A percentile compares a stretch with the other conserved stretches of the same genome.
phyloP scores from a whole-genome alignment of 2,113 vertebrate genomes.

The Stomatorhinus ivindoensis region DNA sequence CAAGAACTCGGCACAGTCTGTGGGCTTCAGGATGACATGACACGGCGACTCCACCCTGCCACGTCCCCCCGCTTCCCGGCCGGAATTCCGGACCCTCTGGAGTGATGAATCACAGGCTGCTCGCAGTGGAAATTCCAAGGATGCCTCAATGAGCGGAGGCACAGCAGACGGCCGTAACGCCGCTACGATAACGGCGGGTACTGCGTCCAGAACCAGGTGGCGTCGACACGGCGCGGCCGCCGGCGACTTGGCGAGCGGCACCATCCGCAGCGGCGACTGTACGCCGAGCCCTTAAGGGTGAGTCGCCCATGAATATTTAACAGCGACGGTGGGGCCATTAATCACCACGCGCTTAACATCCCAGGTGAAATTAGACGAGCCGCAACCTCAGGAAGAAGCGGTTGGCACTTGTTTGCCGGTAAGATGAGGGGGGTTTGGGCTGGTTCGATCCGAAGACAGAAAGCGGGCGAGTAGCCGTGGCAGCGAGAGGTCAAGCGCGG shows the following conservation, averaged over 20 bases:
- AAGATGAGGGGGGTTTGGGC: neutral
- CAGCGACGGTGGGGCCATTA: neutral
- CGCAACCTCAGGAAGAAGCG: neutral
- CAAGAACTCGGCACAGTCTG: neutral
- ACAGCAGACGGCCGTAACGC: neutral
- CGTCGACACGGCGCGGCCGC: neutral
- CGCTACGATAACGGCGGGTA: neutral
- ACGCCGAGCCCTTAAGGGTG: neutral
- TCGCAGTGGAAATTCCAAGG: neutral
- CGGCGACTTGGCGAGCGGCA: neutral
- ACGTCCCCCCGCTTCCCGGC: neutral
- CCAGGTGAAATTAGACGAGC: neutral
- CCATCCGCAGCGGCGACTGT: neutral
- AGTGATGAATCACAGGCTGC: neutral
- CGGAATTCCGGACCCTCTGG: constrained; percentile 1
- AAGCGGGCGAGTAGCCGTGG: neutral
- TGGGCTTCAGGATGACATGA: neutral
- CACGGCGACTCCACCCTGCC: neutral
- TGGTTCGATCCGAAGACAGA: neutral
- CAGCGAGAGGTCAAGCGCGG: neutral
- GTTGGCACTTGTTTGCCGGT: neutral
- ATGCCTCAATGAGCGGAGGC: neutral
- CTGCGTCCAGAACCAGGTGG: neutral
- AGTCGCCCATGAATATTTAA: neutral
- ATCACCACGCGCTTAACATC: neutral